Evolutionary conservation across 2,888 invertebrate species (phyloP), one percentile per base, ranked within the genome.

Genomic region (Uropetala carovei): DNA sequence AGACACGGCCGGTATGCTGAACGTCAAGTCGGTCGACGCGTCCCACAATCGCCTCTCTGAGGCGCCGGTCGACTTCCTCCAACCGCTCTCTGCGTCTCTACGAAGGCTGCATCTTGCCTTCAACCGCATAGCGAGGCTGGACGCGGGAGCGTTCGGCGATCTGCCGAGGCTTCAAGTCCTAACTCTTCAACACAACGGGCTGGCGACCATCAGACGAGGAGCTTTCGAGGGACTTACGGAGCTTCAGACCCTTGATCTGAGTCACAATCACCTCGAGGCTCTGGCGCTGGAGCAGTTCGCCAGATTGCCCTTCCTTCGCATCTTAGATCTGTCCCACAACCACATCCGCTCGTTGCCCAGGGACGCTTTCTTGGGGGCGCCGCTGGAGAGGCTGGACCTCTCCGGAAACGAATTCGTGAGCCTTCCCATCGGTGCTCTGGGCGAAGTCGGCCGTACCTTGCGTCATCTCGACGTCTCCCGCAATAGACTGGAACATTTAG

Each of bases 401-500:
- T 97, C 97, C 93, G 96, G 96, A 93, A 98, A 98, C 94, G 97
- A 97, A 93, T 96, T 98, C 93, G 96, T 97, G 5, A 96, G 97
- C n/a, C 97, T 98, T 94, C 98, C 98, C 0, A 97, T 97, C 59
- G 96, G 97, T 56, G 97, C 98, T 30, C 96, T 98, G 93, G 96
- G 97, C 0, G 98, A 98, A 94, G 96, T 98, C 43, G 98, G 98
- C 8, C 97, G 97, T 94, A 98, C 98, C 0, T 95, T 98, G 93
- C 96, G 98, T 92, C 97, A 97, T 94, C 96, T 98, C 92, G 97
- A 98, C 94, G 96, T 98, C 94, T 97, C 97, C 0, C 96, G 96
- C 93, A 98, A 98, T 95, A 97, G 96, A 93, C 96, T 99, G 93
- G 98, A 98, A 94, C 98, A 98, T 94, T 96, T 98, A 93, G 98